Percentiles rank a stretch among this genome's conserved stretches.
Conservation (phyloP, 2,797 vertebrate species). For the Hoplostethus atlanticus region DNA sequence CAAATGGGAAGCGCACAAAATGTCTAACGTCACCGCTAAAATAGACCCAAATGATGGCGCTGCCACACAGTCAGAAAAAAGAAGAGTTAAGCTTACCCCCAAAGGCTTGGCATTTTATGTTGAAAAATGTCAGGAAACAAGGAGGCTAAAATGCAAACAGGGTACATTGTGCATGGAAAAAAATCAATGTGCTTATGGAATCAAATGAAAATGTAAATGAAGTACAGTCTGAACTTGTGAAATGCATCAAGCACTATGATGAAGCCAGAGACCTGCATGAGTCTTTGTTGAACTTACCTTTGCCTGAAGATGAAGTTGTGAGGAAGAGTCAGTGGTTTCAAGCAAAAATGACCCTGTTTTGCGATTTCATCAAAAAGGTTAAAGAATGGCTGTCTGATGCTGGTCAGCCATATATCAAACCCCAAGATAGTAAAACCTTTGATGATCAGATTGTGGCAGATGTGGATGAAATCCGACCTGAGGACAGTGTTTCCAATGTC, state of each 20-base stretch:
- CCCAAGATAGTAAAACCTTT: neutral
- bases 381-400: neutral
- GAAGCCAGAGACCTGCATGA: neutral
- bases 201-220: constrained; percentile 1
- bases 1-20: too few relatives aligned
- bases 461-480: neutral
- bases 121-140: neutral
- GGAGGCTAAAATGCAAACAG: constrained; percentile 10
- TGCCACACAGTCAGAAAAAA: too few relatives aligned
- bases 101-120: neutral
- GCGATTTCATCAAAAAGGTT: constrained; percentile 6
- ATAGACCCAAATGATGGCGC: too few relatives aligned
- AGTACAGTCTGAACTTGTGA: neutral
- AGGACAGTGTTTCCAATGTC: constrained; percentile 1
- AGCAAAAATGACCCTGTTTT: neutral
- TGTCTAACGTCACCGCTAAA: too few relatives aligned
- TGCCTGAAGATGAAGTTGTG: constrained; percentile 7
- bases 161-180: constrained; percentile 5
- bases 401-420: neutral
- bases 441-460: neutral
- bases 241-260: neutral
- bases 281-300: neutral
- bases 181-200: neutral
- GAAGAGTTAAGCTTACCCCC: neutral
- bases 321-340: constrained; percentile 8